A percentile compares a stretch with the other conserved stretches of the same genome.
These are phyloP conservation scores for Tenebrio molitor DNA, from an alignment of 1,140 invertebrate genomes.

Conservation along the genomic window DNA sequence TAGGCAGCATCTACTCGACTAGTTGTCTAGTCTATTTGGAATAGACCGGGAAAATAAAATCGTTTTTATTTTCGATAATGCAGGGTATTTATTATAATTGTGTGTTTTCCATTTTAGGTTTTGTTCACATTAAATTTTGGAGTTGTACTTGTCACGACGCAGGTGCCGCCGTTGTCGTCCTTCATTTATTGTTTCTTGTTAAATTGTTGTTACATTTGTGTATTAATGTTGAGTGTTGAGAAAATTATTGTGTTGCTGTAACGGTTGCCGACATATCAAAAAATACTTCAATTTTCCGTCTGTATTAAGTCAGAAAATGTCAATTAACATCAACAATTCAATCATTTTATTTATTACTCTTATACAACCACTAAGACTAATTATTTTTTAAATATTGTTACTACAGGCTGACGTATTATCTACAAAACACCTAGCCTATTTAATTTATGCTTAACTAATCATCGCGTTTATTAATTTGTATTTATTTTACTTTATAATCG, in stretches of 20 bases:
- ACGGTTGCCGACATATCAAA: conserved; percentile 23
- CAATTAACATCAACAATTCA: neutral
- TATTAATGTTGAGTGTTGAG: conserved; percentile 30
- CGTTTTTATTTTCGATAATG: conserved; percentile 14
- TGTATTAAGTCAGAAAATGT: neutral
- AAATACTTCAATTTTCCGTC: neutral
- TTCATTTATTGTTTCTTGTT: conserved; percentile 11
- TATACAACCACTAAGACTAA: conserved; percentile 12
- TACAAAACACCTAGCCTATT: conserved; percentile 15
- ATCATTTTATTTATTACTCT: neutral
- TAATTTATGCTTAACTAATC: conserved; percentile 33
- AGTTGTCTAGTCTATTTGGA: conserved; percentile 76
- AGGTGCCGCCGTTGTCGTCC: conserved; percentile 7
- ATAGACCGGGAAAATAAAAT: conserved; percentile 56
- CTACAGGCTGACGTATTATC: conserved; percentile 11
- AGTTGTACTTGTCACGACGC: neutral
- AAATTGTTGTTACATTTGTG: conserved; percentile 31
- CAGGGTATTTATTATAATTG: conserved; percentile 32
- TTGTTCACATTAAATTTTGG: neutral
- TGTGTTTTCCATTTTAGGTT: neutral
- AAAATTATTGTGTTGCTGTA: conserved; percentile 27
- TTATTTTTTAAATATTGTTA: neutral
- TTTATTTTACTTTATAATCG: conserved; percentile 19
- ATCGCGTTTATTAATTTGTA: conserved; percentile 7
- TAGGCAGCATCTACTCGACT: conserved; percentile 77